These are phyloP conservation scores for Disparrhopalites patrizii DNA, from an alignment of 2,888 invertebrate species.

Conservation along the genomic window DNA sequence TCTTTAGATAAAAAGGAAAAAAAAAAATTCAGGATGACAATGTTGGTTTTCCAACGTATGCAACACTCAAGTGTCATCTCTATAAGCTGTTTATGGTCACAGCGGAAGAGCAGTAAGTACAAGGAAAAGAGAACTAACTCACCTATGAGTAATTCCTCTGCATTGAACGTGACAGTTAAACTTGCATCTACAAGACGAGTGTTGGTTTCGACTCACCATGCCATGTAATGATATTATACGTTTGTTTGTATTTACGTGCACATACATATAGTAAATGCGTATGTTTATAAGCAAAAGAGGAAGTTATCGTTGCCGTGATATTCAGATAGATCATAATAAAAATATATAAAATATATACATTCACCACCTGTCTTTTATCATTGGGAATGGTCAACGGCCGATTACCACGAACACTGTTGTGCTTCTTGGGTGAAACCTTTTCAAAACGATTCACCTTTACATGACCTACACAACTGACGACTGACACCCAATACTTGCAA, in stretches of 20 bases:
- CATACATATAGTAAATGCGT: too few species aligned
- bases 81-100: too few species aligned
- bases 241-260: too few species aligned
- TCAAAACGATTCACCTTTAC: constrained; percentile 25
- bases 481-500: constrained; percentile 17
- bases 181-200: constrained; percentile 17
- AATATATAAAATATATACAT: constrained; percentile 7
- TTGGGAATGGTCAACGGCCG: constrained; percentile 24
- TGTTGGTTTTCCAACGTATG: too few species aligned
- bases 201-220: constrained; percentile 15
- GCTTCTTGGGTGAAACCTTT: too few species aligned
- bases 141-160: constrained; percentile 22
- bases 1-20: too few species aligned
- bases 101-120: constrained; percentile 5
- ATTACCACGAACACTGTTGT: constrained; percentile 19
- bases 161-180: constrained; percentile 17
- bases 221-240: constrained; percentile 15
- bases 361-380: neutral
- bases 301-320: too few species aligned
- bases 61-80: too few species aligned
- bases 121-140: constrained; percentile 2
- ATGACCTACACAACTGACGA: constrained; percentile 26
- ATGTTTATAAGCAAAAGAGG: too few species aligned
- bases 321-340: too few species aligned
- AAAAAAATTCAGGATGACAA: too few species aligned